These are phyloP conservation scores for Tyrannus savana DNA, from an alignment of 2,113 vertebrate genomes.

Conservation along the genomic window DNA sequence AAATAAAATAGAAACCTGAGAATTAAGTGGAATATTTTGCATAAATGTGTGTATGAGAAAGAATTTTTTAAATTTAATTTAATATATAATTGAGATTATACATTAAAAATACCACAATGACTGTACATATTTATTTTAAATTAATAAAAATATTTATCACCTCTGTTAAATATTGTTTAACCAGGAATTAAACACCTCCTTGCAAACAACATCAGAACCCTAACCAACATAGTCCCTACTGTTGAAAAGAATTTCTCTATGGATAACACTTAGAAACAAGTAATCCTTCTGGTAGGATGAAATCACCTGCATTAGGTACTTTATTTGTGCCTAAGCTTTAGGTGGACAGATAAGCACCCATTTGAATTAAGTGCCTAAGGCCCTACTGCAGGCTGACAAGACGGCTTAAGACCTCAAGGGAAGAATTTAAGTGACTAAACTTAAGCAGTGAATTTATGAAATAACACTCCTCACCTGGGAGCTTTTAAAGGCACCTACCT, in stretches of 20 bases:
- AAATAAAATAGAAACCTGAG: neutral
- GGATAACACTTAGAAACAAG: neutral
- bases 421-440: neutral
- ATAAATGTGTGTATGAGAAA: neutral
- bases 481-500: neutral
- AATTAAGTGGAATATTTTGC: neutral
- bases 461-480: neutral
- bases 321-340: neutral
- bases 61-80: neutral
- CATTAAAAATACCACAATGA: neutral
- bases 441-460: neutral
- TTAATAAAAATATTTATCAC: neutral
- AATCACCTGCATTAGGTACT: neutral
- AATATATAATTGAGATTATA: neutral
- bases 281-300: neutral
- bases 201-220: neutral
- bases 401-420: neutral
- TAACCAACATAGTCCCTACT: neutral
- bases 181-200: neutral
- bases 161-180: neutral
- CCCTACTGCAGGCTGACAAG: neutral
- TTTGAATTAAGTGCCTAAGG: neutral
- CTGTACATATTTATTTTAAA: neutral
- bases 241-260: neutral
- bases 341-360: neutral